These are phyloP conservation scores for Drosophila navojoa DNA, from an alignment of 1,140 invertebrate species.

Conservation along the genomic window DNA sequence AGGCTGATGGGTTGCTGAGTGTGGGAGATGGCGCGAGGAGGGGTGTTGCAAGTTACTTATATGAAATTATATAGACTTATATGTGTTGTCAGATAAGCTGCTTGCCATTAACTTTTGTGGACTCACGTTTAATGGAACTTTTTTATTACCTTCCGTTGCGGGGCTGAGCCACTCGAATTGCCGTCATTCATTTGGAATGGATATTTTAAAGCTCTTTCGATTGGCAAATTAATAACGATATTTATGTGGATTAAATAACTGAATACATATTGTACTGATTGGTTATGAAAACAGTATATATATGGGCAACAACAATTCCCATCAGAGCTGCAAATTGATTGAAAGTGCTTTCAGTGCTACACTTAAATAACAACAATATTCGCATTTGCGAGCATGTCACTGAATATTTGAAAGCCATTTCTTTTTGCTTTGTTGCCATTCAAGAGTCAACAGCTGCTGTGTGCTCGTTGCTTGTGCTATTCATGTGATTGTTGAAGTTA, in stretches of 20 bases:
- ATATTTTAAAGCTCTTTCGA: constrained; percentile 69
- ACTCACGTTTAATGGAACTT: constrained; percentile 66
- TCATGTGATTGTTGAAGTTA: constrained; percentile 51
- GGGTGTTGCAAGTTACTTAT: constrained; percentile 30
- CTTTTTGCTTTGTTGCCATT: background rate
- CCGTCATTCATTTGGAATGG: constrained; percentile 47
- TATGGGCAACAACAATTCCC: background rate
- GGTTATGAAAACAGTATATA: background rate
- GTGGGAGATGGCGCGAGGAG: background rate
- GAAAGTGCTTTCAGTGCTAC: background rate
- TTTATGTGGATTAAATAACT: constrained; percentile 20
- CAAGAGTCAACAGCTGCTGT: constrained; percentile 21
- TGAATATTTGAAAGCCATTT: constrained; percentile 13
- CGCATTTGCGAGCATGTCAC: constrained; percentile 9
- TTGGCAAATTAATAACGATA: constrained; percentile 43
- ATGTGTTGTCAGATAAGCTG: constrained; percentile 61
- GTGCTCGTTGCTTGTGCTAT: constrained; percentile 1
- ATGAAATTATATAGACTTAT: constrained; percentile 43
- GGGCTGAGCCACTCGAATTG: constrained; percentile 51
- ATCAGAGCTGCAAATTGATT: constrained; percentile 5
- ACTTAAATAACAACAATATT: constrained; percentile 8
- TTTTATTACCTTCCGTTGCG: constrained; percentile 71
- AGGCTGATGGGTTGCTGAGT: background rate
- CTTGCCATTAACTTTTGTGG: constrained; percentile 60
- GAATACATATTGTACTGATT: constrained; percentile 12